Conservation (phyloP, 2,888 invertebrate genomes). For the Odontomyia ornata region DNA sequence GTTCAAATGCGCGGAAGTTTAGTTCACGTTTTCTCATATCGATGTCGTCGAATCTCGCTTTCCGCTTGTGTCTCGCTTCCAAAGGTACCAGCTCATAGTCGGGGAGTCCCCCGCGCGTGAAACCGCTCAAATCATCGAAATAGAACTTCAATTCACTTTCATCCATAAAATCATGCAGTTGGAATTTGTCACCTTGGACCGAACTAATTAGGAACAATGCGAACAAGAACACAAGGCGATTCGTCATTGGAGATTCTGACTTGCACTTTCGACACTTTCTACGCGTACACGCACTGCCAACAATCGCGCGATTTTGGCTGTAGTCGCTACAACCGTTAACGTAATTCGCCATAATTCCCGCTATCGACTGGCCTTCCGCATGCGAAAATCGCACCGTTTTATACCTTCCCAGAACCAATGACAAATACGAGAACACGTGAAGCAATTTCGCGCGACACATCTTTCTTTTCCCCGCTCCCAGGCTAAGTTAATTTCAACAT, state of each 20-base stretch:
- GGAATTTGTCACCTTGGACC: conserved; percentile 25
- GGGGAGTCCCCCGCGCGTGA: conserved; percentile 59
- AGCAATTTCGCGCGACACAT: conserved; percentile 24
- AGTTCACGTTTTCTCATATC: not conserved
- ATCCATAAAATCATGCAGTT: conserved; percentile 48
- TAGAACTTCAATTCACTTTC: conserved; percentile 61
- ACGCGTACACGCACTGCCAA: not conserved
- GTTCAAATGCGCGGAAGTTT: conserved; percentile 46
- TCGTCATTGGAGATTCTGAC: too few species aligned
- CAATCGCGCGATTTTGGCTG: not conserved
- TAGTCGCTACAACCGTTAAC: conserved; percentile 17
- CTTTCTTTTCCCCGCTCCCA: conserved; percentile 16
- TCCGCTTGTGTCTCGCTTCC: conserved; percentile 63
- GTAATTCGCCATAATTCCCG: conserved; percentile 34
- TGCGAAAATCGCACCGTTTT: conserved; percentile 35
- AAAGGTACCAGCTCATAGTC: conserved; percentile 73
- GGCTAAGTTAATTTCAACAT: not conserved
- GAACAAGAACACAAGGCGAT: too few species aligned
- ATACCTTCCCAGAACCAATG: conserved; percentile 25
- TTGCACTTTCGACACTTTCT: not conserved
- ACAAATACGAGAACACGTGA: conserved; percentile 11
- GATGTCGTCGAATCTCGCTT: conserved; percentile 3
- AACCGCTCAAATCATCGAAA: conserved; percentile 58
- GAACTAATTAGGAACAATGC: not conserved
- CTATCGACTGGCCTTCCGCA: conserved; percentile 38